A percentile compares a stretch with the other conserved stretches of the same genome.
These are phyloP conservation scores for Liparis tanakae DNA, from an alignment of 2,797 vertebrate genomes.

Conservation along the genomic window DNA sequence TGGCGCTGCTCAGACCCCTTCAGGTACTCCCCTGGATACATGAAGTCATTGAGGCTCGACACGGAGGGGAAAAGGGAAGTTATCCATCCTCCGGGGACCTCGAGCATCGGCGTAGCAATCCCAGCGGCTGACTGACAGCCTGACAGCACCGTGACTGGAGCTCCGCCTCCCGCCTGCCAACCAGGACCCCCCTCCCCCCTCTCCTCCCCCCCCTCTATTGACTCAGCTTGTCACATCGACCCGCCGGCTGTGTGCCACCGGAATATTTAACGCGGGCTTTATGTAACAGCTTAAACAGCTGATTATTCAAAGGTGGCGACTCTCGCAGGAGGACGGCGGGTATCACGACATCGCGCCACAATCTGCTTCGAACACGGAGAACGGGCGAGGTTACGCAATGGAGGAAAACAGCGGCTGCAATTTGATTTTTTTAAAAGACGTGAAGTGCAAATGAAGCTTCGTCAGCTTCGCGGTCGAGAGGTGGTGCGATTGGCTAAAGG, in stretches of 20 bases:
- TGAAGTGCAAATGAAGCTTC: neutral
- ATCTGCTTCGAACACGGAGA: neutral
- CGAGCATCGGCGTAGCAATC: neutral
- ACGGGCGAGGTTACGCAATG: neutral
- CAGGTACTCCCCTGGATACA: neutral
- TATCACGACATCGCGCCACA: neutral
- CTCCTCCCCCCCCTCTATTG: neutral
- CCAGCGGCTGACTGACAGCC: neutral
- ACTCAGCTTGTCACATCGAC: neutral
- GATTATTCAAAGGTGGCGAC: neutral
- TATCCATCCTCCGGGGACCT: neutral
- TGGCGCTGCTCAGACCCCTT: neutral
- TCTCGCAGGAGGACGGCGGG: neutral
- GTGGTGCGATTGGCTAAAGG: too few species aligned
- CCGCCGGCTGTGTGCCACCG: neutral
- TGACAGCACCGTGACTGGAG: neutral
- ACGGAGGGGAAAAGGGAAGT: neutral
- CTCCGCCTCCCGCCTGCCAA: neutral
- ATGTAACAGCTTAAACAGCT: neutral
- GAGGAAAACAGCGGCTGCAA: neutral
- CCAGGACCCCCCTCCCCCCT: too few species aligned
- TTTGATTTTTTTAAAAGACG: neutral
- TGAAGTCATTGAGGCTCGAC: neutral
- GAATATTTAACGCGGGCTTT: neutral
- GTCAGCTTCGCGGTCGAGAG: neutral